Evolutionary conservation across 2,888 invertebrate genomes (phyloP).

Genomic region (Nycteola revayana): DNA sequence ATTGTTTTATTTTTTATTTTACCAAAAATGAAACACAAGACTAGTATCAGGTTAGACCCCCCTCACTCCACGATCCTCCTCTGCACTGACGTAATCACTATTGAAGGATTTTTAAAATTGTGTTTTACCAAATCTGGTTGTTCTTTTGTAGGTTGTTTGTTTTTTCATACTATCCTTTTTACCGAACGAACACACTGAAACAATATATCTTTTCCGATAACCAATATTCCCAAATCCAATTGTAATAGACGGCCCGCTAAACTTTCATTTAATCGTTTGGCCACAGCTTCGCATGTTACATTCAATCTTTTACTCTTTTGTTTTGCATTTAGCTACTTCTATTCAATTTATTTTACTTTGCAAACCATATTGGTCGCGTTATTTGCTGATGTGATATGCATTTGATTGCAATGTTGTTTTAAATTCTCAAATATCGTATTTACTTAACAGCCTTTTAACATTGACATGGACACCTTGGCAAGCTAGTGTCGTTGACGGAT

Average conservation of each 20-base stretch:
- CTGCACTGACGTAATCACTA: too few relatives aligned
- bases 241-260: constrained; percentile 19
- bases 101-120: too few relatives aligned
- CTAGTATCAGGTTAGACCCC: too few relatives aligned
- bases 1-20: too few relatives aligned
- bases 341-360: constrained; percentile 22
- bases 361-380: constrained; percentile 20
- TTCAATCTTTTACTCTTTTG: constrained; percentile 35
- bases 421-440: constrained; percentile 14
- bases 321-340: constrained; percentile 38
- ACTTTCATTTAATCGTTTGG: constrained; percentile 37
- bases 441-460: too few relatives aligned
- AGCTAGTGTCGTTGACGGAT: too few relatives aligned
- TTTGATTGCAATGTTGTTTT: constrained; percentile 15
- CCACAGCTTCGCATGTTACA: constrained; percentile 20
- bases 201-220: constrained; percentile 20
- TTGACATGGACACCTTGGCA: too few relatives aligned
- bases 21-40: too few relatives aligned
- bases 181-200: constrained; percentile 16
- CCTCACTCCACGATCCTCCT: too few relatives aligned
- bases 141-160: too few relatives aligned
- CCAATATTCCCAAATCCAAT: constrained; percentile 17
- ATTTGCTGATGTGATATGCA: constrained; percentile 22
- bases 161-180: too few relatives aligned
- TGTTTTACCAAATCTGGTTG: too few relatives aligned